phyloP scores from a whole-genome alignment of 2,797 vertebrate species.

The Pangasius djambal region DNA sequence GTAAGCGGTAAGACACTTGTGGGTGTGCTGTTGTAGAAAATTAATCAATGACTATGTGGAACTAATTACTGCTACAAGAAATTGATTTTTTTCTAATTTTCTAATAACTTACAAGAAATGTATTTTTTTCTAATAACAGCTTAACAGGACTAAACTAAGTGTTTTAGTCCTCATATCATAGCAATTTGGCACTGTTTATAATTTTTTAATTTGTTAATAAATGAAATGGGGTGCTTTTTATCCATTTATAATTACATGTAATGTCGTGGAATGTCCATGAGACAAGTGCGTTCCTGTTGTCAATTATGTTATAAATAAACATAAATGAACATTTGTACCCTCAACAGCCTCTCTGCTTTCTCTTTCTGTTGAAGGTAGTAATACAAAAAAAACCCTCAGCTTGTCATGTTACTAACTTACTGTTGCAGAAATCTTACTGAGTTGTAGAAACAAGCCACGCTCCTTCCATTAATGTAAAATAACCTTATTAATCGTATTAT shows the following conservation, averaged over 20 bases:
- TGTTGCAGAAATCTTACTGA: neutral
- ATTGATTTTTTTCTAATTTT: neutral
- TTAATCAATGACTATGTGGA: neutral
- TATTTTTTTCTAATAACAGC: neutral
- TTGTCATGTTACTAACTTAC: no score
- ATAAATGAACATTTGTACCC: neutral
- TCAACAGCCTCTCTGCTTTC: neutral
- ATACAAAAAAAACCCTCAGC: no score
- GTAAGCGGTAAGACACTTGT: neutral
- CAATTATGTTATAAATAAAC: neutral
- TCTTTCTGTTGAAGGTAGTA: neutral
- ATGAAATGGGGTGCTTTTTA: neutral
- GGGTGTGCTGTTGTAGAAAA: neutral
- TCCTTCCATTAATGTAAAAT: neutral
- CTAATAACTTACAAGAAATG: neutral
- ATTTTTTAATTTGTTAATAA: neutral
- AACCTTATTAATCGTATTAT: neutral
- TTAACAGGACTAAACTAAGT: no score
- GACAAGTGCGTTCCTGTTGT: neutral
- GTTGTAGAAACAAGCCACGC: neutral
- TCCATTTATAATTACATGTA: neutral
- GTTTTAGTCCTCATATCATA: neutral
- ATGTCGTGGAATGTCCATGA: neutral
- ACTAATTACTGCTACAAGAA: neutral
- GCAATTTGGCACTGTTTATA: neutral